These are phyloP conservation scores for Tetraodon nigroviridis DNA, from an alignment of 2,113 vertebrate species.

Conservation along the genomic window DNA sequence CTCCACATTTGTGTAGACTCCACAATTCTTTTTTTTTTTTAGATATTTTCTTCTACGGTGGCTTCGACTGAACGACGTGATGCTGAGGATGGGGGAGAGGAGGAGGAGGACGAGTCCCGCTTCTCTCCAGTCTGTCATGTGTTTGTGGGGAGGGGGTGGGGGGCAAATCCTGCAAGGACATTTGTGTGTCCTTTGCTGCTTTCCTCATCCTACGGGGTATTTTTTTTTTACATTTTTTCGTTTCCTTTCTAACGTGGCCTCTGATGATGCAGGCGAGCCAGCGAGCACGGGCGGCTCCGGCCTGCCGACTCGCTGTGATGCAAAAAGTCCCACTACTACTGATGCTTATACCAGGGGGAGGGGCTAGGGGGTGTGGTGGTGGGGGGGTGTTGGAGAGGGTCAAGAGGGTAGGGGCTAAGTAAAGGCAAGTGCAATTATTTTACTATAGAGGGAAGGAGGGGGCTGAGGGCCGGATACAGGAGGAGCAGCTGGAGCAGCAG, in stretches of 20 bases:
- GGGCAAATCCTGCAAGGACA: constrained; percentile 25
- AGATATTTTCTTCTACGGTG: constrained; percentile 56
- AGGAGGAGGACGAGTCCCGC: constrained; percentile 21
- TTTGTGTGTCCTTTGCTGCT: constrained; percentile 24
- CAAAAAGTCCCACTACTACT: constrained; percentile 70
- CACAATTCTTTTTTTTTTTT: constrained; percentile 46
- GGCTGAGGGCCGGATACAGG: constrained; percentile 73
- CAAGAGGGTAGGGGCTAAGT: constrained; percentile 30
- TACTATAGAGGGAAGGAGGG: constrained; percentile 49
- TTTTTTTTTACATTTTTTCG: constrained; percentile 9
- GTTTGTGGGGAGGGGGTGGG: neutral
- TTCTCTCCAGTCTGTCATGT: constrained; percentile 41
- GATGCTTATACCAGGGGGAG: constrained; percentile 65
- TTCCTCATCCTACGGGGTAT: constrained; percentile 5
- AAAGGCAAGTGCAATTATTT: constrained; percentile 62
- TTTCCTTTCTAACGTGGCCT: constrained; percentile 49
- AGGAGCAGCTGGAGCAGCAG: constrained; percentile 87
- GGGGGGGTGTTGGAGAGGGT: constrained; percentile 10
- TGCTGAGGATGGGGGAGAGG: constrained; percentile 39
- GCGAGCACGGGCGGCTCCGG: constrained; percentile 62
- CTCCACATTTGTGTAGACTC: constrained; percentile 54
- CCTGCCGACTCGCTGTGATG: constrained; percentile 66
- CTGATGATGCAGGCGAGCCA: constrained; percentile 70
- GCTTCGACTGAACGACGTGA: constrained; percentile 44
- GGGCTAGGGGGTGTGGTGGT: constrained; percentile 20